Percentiles rank a stretch among this genome's conserved stretches.
phyloP scores from a whole-genome alignment of 2,113 vertebrate species.

The Indicator indicator region DNA sequence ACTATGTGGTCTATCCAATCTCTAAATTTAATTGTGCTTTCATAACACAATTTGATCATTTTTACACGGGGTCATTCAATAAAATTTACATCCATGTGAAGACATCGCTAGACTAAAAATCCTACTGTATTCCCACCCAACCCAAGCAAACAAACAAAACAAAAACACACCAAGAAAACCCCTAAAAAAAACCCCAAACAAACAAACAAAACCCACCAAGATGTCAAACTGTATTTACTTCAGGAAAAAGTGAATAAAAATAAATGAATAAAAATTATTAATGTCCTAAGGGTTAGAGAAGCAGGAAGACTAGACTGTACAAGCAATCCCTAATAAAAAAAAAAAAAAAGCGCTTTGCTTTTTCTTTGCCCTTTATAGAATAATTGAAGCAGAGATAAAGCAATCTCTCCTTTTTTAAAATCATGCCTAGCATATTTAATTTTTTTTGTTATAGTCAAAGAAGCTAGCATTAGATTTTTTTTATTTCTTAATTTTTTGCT shows the following conservation, averaged over 20 bases:
- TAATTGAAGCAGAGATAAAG: neutral
- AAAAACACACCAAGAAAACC: neutral
- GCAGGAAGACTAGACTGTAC: neutral
- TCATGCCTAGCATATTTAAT: neutral
- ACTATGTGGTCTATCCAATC: too few species aligned
- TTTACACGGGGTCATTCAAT: neutral
- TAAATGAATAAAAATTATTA: neutral
- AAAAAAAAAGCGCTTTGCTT: too few species aligned
- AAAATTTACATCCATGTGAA: neutral
- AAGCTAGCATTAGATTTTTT: neutral
- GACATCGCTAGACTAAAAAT: neutral
- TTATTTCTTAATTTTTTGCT: neutral
- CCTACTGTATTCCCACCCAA: neutral
- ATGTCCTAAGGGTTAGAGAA: neutral
- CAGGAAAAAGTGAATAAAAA: neutral
- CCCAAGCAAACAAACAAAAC: neutral
- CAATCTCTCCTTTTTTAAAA: neutral
- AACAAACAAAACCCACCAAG: neutral
- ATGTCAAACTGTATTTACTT: neutral
- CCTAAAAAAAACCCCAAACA: neutral
- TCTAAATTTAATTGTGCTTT: neutral
- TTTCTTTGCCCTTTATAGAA: neutral
- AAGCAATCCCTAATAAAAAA: neutral
- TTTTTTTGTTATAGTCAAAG: neutral
- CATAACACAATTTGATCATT: neutral